phyloP scores from a whole-genome alignment of 2,113 vertebrate species.

The Indicator indicator region DNA sequence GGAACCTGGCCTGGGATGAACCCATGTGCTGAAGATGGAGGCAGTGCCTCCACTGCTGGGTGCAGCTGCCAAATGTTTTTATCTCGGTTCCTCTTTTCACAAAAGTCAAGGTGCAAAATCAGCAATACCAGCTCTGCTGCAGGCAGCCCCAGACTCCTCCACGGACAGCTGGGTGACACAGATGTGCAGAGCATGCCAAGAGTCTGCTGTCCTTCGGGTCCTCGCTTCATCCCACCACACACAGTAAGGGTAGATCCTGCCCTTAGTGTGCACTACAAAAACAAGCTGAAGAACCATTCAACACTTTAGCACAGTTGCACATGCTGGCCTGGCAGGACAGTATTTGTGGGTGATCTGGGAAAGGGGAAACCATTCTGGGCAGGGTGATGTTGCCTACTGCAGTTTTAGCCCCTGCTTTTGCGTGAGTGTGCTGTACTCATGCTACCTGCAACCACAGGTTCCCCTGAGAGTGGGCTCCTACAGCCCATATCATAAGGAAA shows the following conservation, averaged over 20 bases:
- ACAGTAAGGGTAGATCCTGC: accelerated
- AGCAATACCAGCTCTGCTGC: background rate
- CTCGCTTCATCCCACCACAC: accelerated
- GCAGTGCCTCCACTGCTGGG: background rate
- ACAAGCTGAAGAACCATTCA: background rate
- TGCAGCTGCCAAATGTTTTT: background rate
- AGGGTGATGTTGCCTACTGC: background rate
- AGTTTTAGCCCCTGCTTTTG: background rate
- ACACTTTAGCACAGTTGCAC: accelerated
- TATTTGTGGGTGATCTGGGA: background rate
- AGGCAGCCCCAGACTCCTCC: background rate
- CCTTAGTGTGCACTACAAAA: background rate
- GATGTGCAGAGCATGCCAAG: accelerated
- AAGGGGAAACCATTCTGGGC: background rate
- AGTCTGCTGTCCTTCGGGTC: background rate
- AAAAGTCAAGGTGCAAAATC: background rate
- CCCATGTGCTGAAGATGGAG: background rate
- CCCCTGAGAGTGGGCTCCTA: accelerated
- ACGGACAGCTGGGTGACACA: background rate
- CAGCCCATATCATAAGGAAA: background rate
- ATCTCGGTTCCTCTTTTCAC: constrained; percentile 27
- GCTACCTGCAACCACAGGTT: background rate
- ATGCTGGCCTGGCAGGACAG: no score
- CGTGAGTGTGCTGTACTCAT: accelerated
- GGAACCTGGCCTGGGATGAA: background rate